Evolutionary conservation across 2,888 invertebrate genomes (phyloP).

Genomic region (Brachyptera risi): DNA sequence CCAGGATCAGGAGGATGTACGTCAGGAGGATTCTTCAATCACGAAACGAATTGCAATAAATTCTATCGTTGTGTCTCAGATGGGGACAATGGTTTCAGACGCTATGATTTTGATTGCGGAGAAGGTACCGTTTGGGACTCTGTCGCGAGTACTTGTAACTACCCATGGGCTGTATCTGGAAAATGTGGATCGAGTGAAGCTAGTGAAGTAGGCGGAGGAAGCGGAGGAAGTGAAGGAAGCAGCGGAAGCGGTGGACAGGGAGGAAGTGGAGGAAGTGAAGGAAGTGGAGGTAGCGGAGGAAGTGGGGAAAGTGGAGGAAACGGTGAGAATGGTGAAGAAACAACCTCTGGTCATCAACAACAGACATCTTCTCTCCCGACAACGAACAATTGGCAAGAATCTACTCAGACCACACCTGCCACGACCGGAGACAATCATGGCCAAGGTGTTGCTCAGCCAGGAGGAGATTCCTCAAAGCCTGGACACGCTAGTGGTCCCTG

Average conservation of each 20-base stretch:
- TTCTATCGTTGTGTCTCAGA: constrained; percentile 47
- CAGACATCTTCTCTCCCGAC: neutral
- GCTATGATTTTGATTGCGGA: constrained; percentile 59
- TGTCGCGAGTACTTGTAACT: constrained; percentile 57
- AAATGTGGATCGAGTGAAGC: constrained; percentile 35
- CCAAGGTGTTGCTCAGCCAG: neutral
- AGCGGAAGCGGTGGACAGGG: constrained; percentile 25
- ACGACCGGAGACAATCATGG: neutral
- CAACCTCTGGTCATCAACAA: constrained; percentile 1
- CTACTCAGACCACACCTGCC: neutral
- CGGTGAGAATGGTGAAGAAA: constrained; percentile 24
- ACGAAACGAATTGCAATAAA: constrained; percentile 41
- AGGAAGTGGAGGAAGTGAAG: constrained; percentile 32
- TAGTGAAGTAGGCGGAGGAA: constrained; percentile 27
- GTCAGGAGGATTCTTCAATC: neutral
- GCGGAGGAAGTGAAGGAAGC: constrained; percentile 27
- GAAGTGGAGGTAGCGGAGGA: too few species aligned
- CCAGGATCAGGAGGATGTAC: neutral
- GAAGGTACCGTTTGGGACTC: constrained; percentile 68
- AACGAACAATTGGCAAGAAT: constrained; percentile 16
- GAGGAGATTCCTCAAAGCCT: neutral
- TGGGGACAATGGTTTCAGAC: constrained; percentile 47
- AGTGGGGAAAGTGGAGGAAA: neutral
- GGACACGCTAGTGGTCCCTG: constrained; percentile 42
- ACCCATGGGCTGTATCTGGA: constrained; percentile 50